A percentile compares a stretch with the other conserved stretches of the same genome.
These are phyloP conservation scores for Eudiplozoon nipponicum DNA, from an alignment of 2,888 invertebrate genomes.

Conservation along the genomic window DNA sequence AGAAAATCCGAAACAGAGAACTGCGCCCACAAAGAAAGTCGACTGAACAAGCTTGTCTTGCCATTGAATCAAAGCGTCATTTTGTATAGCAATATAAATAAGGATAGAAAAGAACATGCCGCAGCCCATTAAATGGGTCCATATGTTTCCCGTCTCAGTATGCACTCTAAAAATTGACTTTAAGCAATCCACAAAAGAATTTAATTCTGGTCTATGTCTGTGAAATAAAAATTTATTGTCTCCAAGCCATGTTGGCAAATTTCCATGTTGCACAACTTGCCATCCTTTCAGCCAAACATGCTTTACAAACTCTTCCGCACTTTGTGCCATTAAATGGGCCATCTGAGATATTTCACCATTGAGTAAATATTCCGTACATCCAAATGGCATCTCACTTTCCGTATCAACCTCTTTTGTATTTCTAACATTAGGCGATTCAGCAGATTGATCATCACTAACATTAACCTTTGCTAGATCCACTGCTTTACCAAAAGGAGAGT, in stretches of 20 bases:
- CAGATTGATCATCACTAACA: too few species aligned
- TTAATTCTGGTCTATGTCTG: slow-evolving; percentile 75
- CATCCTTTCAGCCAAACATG: slow-evolving; percentile 14
- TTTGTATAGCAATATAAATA: slow-evolving; percentile 27
- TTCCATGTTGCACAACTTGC: slow-evolving; percentile 9
- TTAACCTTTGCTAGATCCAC: too few species aligned
- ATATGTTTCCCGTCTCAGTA: slow-evolving; percentile 95
- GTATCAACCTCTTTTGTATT: too few species aligned
- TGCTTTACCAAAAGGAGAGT: too few species aligned
- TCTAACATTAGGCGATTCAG: too few species aligned
- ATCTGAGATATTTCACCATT: too few species aligned
- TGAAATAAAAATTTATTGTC: slow-evolving; percentile 83
- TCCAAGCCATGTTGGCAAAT: slow-evolving; percentile 33
- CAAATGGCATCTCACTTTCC: too few species aligned
- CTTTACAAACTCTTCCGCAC: slow-evolving; percentile 12
- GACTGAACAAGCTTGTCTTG: slow-evolving; percentile 45
- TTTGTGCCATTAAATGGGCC: slow-evolving; percentile 10
- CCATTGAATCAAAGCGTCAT: slow-evolving; percentile 26
- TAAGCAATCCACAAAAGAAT: slow-evolving; percentile 76
- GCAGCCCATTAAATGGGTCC: slow-evolving; percentile 58
- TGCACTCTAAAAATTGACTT: slow-evolving; percentile 87
- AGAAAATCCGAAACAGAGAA: slow-evolving; percentile 71
- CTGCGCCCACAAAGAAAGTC: slow-evolving; percentile 75
- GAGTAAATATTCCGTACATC: too few species aligned
- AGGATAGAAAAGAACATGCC: slow-evolving; percentile 11